phyloP scores from a whole-genome alignment of 2,113 vertebrate species.

The Xenotilapia caudafasciata region DNA sequence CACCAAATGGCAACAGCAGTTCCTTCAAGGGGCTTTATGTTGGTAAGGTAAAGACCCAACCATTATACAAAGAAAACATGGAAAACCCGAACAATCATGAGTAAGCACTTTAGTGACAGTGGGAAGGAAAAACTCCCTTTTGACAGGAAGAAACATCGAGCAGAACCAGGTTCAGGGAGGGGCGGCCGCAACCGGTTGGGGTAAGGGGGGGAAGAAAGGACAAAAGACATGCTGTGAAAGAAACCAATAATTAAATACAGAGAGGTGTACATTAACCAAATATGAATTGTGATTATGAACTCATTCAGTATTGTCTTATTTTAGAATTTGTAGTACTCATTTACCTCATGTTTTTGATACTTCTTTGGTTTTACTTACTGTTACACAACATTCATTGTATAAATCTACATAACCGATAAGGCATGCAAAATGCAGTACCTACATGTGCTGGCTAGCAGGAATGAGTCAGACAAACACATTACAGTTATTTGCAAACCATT shows the following conservation, averaged over 20 bases:
- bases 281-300: not conserved
- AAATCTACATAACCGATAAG: not conserved
- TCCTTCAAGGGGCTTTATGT: not conserved
- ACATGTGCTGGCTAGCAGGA: not conserved
- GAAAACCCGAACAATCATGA: not conserved
- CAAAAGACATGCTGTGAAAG: not conserved
- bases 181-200: accelerated
- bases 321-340: not conserved
- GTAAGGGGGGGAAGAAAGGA: not conserved
- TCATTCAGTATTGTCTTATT: not conserved
- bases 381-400: not conserved
- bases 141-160: not conserved
- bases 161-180: not conserved
- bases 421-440: not conserved
- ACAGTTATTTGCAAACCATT: not conserved
- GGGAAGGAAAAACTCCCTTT: not conserved
- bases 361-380: not conserved
- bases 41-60: not conserved
- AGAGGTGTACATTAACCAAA: not conserved
- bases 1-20: not conserved
- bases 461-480: not conserved
- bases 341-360: not conserved
- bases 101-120: not conserved
- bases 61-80: not conserved
- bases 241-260: not conserved